These are phyloP conservation scores for Pygoscelis antarcticus DNA, from an alignment of 2,113 vertebrate genomes.

Conservation along the genomic window DNA sequence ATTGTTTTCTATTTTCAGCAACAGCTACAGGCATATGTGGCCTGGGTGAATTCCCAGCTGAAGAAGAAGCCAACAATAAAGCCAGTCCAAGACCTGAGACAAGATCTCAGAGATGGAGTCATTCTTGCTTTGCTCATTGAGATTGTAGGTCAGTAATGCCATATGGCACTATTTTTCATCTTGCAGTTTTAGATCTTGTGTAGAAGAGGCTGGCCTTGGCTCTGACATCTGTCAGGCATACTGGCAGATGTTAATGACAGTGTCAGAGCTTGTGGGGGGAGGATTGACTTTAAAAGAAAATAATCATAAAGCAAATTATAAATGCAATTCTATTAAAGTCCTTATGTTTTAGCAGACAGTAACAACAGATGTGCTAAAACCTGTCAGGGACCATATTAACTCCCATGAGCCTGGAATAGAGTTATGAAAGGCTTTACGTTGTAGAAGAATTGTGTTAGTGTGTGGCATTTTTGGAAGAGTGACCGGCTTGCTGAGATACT, in stretches of 20 bases:
- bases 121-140: constrained; percentile 90
- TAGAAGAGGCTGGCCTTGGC: neutral
- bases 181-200: too few relatives aligned
- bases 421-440: neutral
- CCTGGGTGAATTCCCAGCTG: constrained; percentile 97
- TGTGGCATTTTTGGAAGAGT: neutral
- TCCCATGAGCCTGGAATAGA: neutral
- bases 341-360: neutral
- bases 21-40: constrained; percentile 91
- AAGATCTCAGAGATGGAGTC: constrained; percentile 91
- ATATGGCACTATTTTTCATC: neutral
- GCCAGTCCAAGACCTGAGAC: constrained; percentile 86
- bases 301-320: neutral
- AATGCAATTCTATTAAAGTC: neutral
- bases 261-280: neutral
- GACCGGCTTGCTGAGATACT: neutral
- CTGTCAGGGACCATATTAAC: neutral
- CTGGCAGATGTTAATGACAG: neutral
- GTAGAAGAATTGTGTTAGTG: neutral
- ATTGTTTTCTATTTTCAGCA: constrained; percentile 77
- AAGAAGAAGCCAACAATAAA: constrained; percentile 85
- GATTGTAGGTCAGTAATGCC: constrained; percentile 88
- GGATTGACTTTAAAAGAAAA: neutral
- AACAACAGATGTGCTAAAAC: neutral
- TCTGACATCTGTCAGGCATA: neutral